Evolutionary conservation across 2,888 invertebrate genomes (phyloP).

Genomic region (Mycalesis mineus): DNA sequence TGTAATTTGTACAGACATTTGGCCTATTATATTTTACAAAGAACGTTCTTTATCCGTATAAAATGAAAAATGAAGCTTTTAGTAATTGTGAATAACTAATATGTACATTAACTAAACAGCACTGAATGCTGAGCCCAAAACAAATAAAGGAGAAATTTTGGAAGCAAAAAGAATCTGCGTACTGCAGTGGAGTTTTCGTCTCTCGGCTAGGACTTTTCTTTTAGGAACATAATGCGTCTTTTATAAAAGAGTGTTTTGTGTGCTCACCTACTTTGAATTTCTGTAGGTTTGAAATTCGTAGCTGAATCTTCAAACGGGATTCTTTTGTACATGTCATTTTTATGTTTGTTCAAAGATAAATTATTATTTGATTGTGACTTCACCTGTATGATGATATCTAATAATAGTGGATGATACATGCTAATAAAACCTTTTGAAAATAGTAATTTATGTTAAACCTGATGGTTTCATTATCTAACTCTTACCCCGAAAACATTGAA

Average conservation of each 20-base stretch:
- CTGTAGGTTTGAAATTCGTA: background rate
- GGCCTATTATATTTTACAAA: too few species aligned
- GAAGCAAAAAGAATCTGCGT: conserved; percentile 6
- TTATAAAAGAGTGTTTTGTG: conserved; percentile 9
- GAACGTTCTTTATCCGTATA: too few species aligned
- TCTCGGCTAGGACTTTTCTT: conserved; percentile 13
- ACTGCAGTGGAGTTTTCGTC: conserved; percentile 11
- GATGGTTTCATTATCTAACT: too few species aligned
- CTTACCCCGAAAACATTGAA: too few species aligned
- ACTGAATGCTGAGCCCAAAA: background rate
- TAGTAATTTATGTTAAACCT: too few species aligned
- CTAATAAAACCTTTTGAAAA: too few species aligned
- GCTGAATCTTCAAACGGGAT: background rate
- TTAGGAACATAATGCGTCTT: conserved; percentile 21
- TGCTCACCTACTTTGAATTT: conserved; percentile 1
- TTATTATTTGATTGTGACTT: too few species aligned
- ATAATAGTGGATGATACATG: too few species aligned
- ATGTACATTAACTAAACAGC: background rate
- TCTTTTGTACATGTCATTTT: background rate
- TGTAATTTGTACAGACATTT: too few species aligned
- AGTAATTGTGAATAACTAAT: background rate
- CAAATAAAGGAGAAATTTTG: background rate
- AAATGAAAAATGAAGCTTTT: background rate
- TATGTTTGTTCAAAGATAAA: background rate
- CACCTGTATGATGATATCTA: too few species aligned